Evolutionary conservation across 1,140 invertebrate genomes (phyloP).

Genomic region (Drosophila miranda): DNA sequence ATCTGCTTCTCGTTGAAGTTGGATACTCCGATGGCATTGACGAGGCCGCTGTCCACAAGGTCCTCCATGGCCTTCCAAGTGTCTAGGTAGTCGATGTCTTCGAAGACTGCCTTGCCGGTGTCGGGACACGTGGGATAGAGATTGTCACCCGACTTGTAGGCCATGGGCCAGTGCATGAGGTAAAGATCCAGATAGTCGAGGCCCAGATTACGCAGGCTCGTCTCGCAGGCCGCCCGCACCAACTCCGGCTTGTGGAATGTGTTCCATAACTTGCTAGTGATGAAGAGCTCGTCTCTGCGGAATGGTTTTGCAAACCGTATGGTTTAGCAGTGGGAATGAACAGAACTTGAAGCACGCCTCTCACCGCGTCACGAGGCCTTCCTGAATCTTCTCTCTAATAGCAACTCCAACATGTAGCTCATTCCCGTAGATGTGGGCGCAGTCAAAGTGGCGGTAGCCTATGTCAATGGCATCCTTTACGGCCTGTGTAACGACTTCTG

Average conservation of each 20-base stretch:
- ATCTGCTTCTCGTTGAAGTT: slow-evolving; percentile 95
- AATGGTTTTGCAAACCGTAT: not conserved
- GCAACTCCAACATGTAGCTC: slow-evolving; percentile 89
- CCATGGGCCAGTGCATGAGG: slow-evolving; percentile 91
- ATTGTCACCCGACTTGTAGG: slow-evolving; percentile 80
- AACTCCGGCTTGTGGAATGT: slow-evolving; percentile 69
- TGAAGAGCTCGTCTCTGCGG: slow-evolving; percentile 86
- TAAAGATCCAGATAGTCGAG: slow-evolving; percentile 91
- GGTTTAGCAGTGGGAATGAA: slow-evolving; percentile 56
- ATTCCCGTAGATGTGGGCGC: slow-evolving; percentile 90
- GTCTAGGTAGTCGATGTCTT: slow-evolving; percentile 90
- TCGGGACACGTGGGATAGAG: slow-evolving; percentile 83
- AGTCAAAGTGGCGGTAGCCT: slow-evolving; percentile 92
- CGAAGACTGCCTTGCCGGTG: slow-evolving; percentile 84
- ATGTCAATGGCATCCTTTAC: slow-evolving; percentile 89
- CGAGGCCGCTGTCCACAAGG: slow-evolving; percentile 87
- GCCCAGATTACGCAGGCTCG: slow-evolving; percentile 86
- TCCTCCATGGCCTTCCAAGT: slow-evolving; percentile 95
- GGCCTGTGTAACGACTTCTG: slow-evolving; percentile 88
- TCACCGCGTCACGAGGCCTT: slow-evolving; percentile 86
- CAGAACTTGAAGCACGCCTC: slow-evolving; percentile 83
- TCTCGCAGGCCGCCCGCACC: slow-evolving; percentile 68
- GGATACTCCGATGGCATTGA: slow-evolving; percentile 92
- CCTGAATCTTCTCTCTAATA: slow-evolving; percentile 85
- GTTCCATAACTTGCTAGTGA: slow-evolving; percentile 85